Evolutionary conservation across 2,888 invertebrate genomes (phyloP).

Genomic region (Stenolophus ochropezus): DNA sequence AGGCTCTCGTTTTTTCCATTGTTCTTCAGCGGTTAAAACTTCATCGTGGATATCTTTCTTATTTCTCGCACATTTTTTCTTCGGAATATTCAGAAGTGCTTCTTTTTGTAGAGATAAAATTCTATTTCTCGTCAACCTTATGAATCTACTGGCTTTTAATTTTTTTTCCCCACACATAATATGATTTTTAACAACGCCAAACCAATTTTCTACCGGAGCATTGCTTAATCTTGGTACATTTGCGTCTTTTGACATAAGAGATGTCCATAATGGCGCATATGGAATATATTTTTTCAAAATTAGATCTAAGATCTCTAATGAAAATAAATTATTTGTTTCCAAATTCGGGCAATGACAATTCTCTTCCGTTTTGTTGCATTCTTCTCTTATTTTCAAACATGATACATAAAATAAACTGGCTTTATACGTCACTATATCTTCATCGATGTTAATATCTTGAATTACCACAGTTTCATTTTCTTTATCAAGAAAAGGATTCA

Average conservation of each 20-base stretch:
- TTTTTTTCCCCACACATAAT: background rate
- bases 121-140: background rate
- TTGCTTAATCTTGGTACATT: background rate
- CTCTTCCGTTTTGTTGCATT: background rate
- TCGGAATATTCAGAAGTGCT: background rate
- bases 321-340: background rate
- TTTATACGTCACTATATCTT: background rate
- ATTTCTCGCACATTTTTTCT: background rate
- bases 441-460: background rate
- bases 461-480: background rate
- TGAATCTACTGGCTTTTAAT: constrained; percentile 7
- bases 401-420: background rate
- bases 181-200: constrained; percentile 3
- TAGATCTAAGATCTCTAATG: background rate
- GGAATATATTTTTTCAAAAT: no score
- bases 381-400: background rate
- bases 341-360: background rate
- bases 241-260: background rate
- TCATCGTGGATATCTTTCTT: background rate
- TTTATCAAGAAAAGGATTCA: background rate
- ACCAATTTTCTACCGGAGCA: constrained; percentile 13
- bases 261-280: constrained; percentile 1
- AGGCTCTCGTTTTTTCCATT: background rate
- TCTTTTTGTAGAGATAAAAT: background rate
- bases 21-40: background rate